These are phyloP conservation scores for Galago senegalensis DNA, from an alignment of 2,797 vertebrate species.

Conservation along the genomic window DNA sequence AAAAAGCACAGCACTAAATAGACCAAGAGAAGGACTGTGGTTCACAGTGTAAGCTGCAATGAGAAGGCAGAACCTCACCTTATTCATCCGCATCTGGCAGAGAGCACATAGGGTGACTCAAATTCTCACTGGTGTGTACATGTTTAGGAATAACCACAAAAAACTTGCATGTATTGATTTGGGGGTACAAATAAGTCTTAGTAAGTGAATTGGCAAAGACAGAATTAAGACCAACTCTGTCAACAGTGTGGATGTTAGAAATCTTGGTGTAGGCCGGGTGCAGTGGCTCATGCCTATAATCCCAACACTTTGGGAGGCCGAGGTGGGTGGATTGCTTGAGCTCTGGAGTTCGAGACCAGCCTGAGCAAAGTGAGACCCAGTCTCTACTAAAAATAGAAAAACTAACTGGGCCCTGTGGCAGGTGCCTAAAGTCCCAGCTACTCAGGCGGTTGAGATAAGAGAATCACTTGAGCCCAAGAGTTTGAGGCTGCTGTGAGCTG, in stretches of 20 bases:
- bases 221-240: neutral
- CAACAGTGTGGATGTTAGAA: neutral
- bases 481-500: no score
- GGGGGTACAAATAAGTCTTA: neutral
- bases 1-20: neutral
- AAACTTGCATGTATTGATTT: neutral
- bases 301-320: no score
- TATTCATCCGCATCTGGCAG: neutral
- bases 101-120: rapidly evolving
- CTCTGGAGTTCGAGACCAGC: no score
- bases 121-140: neutral
- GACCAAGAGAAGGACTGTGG: neutral
- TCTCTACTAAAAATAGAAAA: no score
- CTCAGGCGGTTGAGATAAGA: no score
- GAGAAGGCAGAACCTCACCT: neutral
- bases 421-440: no score
- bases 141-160: neutral
- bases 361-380: no score
- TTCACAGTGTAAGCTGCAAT: no score
- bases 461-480: no score
- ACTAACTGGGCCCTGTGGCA: no score
- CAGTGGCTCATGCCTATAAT: no score
- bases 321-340: no score
- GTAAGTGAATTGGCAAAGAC: neutral
- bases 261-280: neutral